Evolutionary conservation across 1,140 invertebrate species (phyloP), one percentile per base, ranked within the genome.

Genomic region (Mizuhopecten yessoensis): DNA sequence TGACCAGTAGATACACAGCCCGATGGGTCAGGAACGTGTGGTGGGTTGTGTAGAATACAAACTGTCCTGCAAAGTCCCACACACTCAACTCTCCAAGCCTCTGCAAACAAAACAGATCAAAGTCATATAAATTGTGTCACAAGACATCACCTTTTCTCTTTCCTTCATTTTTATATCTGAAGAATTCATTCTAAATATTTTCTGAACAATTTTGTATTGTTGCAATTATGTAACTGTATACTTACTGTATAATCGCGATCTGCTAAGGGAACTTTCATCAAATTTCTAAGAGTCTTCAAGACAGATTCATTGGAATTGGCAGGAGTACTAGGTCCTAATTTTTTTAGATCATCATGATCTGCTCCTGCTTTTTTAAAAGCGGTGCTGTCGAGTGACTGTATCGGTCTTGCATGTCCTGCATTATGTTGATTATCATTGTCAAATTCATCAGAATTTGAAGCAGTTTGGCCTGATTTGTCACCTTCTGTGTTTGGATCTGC

Each of bases 41-140:
- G 13, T 90, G 89, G 33, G 89, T 90, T 33, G 89, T 86, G 45
- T 90, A 90, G 33, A 90, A 90, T 15, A 90, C 75, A 39, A 87
- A 86, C 86, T 90, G 86, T 0, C 89, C 89, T 13, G 89, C 89
- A 87, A 90, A 90, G 87, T 90, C 89, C 89, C 89, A 90, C 86
- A 90, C 87, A 34, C 86, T 87, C 45, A 90, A 34, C 3, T 90
- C 39, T 3, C 86, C 89, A 34, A 23, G 29, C 5, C 29, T 75
- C 57, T 75, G 11, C n/a, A 29, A 75, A 29, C n/a, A 75, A 45
- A 75, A n/a, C n/a, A n/a, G n/a, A n/a, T n/a, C n/a, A n/a, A n/a
- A n/a, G n/a, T n/a, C n/a, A n/a, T n/a, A n/a, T n/a, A n/a, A n/a
- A n/a, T n/a, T n/a, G n/a, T n/a, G n/a, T n/a, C n/a, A n/a, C n/a